phyloP scores from a whole-genome alignment of 2,888 invertebrate genomes.

The Glaucopsyche alexis region DNA sequence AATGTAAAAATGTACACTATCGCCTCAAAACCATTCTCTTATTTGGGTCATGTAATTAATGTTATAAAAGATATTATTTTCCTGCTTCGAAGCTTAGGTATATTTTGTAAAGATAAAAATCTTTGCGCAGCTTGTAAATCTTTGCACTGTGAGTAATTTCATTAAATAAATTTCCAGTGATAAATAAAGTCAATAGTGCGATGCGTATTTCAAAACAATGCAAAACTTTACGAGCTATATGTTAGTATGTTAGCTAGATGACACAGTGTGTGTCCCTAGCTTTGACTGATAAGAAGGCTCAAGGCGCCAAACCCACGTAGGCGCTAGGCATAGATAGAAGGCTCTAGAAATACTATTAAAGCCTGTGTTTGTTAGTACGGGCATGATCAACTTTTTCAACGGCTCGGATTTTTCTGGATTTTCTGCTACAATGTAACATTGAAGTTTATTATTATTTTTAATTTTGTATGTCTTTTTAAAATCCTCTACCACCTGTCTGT shows the following conservation, averaged over 20 bases:
- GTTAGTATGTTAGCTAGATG: slow-evolving; percentile 30
- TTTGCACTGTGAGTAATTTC: slow-evolving; percentile 21
- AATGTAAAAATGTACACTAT: not conserved
- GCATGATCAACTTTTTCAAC: too few relatives aligned
- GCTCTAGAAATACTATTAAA: not conserved
- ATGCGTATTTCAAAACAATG: slow-evolving; percentile 40
- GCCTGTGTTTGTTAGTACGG: too few relatives aligned
- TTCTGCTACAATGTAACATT: too few relatives aligned
- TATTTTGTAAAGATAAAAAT: slow-evolving; percentile 10
- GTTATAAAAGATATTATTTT: not conserved
- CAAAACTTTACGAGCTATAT: slow-evolving; percentile 38
- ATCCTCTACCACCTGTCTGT: too few relatives aligned
- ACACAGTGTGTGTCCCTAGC: slow-evolving; percentile 53
- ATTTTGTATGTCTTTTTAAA: too few relatives aligned
- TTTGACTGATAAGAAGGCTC: slow-evolving; percentile 64
- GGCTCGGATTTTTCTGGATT: too few relatives aligned
- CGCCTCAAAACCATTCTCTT: not conserved
- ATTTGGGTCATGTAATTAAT: not conserved
- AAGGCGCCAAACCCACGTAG: not conserved
- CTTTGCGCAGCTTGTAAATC: not conserved
- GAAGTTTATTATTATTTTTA: too few relatives aligned
- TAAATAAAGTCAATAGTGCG: slow-evolving; percentile 32
- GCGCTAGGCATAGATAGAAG: too few relatives aligned
- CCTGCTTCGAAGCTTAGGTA: not conserved
- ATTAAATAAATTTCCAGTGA: slow-evolving; percentile 16